phyloP scores from a whole-genome alignment of 2,113 vertebrate species.

The Psettodes erumei region DNA sequence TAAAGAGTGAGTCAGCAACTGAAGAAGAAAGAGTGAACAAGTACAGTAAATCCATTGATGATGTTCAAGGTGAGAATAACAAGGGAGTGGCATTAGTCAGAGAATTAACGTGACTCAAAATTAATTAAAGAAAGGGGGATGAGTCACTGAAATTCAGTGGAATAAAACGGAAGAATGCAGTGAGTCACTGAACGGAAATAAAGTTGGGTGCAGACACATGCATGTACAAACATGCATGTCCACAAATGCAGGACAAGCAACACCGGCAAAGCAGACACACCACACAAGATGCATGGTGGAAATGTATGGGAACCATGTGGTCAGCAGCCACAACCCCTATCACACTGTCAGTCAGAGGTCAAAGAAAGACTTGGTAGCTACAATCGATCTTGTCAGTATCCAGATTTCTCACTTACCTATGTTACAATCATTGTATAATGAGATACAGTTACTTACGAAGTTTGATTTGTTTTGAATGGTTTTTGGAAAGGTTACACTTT shows the following conservation, averaged over 20 bases:
- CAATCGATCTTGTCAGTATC: not conserved
- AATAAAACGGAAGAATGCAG: not conserved
- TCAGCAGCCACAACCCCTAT: conserved; percentile 25
- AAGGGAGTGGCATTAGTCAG: conserved; percentile 26
- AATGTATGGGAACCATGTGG: conserved; percentile 1
- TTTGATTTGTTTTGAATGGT: not conserved
- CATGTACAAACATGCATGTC: conserved; percentile 27
- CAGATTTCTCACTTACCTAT: not conserved
- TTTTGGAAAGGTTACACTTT: not conserved
- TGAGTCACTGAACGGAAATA: conserved; percentile 50
- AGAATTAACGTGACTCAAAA: conserved; percentile 2
- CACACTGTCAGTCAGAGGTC: not conserved
- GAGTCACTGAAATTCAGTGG: conserved; percentile 42
- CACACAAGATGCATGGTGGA: too few relatives aligned
- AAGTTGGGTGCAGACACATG: not conserved
- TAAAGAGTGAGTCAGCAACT: conserved; percentile 5
- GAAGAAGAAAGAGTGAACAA: not conserved
- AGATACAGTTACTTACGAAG: not conserved
- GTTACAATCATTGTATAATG: not conserved
- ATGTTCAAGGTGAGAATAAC: conserved; percentile 4
- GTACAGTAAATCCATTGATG: not conserved
- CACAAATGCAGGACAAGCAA: not conserved
- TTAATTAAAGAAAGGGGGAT: conserved; percentile 3
- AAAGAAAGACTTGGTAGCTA: not conserved
- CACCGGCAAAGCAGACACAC: not conserved